Base-by-base conservation (phyloP, 1,140 invertebrate genomes). In the Nymphalis io region DNA sequence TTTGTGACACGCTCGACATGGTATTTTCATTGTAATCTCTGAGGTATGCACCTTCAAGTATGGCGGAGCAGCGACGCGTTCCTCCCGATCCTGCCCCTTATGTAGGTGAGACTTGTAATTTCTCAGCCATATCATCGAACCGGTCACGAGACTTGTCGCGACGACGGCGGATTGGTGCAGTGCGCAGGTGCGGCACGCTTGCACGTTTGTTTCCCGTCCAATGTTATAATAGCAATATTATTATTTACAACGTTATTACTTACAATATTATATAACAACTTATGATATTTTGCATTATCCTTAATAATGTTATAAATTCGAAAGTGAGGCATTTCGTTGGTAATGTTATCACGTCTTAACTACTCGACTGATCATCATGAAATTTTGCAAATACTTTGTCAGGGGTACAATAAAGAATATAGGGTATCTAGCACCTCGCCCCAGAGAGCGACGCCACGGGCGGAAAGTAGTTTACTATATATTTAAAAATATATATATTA, bases 41-140 rank as follows among this genome's bases (percentile, higher is more conserved):
- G 1, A 16, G 44, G 46, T 18, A 20, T 51, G 46, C 46, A 48
- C 46, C 20, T 51, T 51, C 21, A 23, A 55, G 40, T 55, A 55
- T 55, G 51, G 51, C 51, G 23, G 51, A 48, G 13, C 13, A 18
- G n/a, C 8, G 46, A 3, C 51, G 51, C 21, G 51, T 55, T 27
- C 21, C 51, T 10, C 6, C n/a, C 51, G 51, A 55, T 55, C 51
- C 51, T 55, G 51, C 51, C 51, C 51, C 51, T 55, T 55, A 18
- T 55, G 51, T 23, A 27, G 21, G 51, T 55, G 51, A 55, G 51
- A 27, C 23, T 10, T 27, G 51, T 16, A 13, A 55, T 55, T 23
- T 55, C 51, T 23, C 16, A 16, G 51, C 16, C 23, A 23, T 20
- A 20, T 20, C 46, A 20, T 15, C 18, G 13, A 48, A 55, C 51